phyloP scores from a whole-genome alignment of 1,140 invertebrate species.

The Eupristina koningsbergeri region DNA sequence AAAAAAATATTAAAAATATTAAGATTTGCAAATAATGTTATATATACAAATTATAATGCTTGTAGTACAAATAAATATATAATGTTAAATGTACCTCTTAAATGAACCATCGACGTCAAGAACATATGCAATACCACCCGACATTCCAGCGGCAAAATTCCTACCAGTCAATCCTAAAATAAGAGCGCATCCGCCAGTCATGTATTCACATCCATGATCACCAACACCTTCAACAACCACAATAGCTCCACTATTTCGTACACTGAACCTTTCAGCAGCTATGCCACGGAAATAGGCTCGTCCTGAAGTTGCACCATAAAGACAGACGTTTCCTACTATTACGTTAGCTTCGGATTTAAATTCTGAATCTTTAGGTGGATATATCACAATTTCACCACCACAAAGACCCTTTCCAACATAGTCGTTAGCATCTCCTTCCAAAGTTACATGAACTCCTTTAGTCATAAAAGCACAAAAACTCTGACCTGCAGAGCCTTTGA shows the following conservation, averaged over 20 bases:
- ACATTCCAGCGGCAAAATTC: conserved; percentile 99
- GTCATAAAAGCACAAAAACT: conserved; percentile 99
- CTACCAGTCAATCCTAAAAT: conserved; percentile 95
- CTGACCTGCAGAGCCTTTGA: conserved; percentile 97
- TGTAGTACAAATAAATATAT: too few relatives aligned
- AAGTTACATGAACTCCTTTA: conserved; percentile 88
- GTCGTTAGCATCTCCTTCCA: conserved; percentile 99
- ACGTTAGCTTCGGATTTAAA: conserved; percentile 95
- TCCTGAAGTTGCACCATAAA: conserved; percentile 97
- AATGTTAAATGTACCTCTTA: conserved; percentile 69
- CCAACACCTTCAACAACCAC: conserved; percentile 95
- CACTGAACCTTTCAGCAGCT: conserved; percentile 97
- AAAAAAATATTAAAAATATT: too few relatives aligned
- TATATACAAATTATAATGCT: too few relatives aligned
- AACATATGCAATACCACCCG: conserved; percentile 96
- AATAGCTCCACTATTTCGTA: conserved; percentile 95
- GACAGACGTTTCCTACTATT: conserved; percentile 97
- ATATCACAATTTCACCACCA: conserved; percentile 95
- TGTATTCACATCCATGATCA: conserved; percentile 99
- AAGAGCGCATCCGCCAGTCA: conserved; percentile 95
- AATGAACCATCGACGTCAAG: conserved; percentile 92
- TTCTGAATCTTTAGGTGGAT: conserved; percentile 88
- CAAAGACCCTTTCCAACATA: conserved; percentile 96
- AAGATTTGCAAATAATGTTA: too few relatives aligned
- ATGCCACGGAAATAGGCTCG: conserved; percentile 96